These are phyloP conservation scores for Pollimyrus isidori DNA, from an alignment of 2,113 vertebrate genomes.

Conservation along the genomic window DNA sequence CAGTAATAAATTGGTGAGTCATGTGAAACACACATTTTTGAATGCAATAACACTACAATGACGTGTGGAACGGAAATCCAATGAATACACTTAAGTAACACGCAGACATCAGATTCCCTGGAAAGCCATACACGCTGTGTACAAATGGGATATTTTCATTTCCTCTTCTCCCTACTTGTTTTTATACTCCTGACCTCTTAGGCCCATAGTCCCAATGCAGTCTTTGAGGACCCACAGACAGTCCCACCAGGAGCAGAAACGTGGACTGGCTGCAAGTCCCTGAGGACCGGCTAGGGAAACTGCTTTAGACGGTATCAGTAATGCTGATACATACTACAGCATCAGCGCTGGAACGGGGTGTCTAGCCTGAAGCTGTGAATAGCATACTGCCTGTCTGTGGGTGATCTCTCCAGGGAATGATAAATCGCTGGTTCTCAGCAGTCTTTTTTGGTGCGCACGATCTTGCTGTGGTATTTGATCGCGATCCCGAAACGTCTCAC, in stretches of 20 bases:
- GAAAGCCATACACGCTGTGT: not conserved
- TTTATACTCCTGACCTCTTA: not conserved
- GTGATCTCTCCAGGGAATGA: not conserved
- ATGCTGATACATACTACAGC: not conserved
- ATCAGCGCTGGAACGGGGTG: not conserved
- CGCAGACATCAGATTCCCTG: not conserved
- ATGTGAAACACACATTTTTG: not conserved
- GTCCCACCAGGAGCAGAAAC: not conserved
- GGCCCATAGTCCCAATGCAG: not conserved
- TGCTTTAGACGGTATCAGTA: not conserved
- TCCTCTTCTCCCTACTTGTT: not conserved
- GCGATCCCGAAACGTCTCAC: conserved; percentile 76
- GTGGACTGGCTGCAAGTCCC: not conserved
- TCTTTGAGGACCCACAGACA: not conserved
- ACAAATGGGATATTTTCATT: not conserved
- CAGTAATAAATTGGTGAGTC: not conserved
- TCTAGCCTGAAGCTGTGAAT: not conserved
- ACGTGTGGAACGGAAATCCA: not conserved
- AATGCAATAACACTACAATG: not conserved
- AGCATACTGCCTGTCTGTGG: not conserved
- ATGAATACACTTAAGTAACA: not conserved
- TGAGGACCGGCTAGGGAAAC: not conserved
- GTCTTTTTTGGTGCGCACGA: conserved; percentile 73
- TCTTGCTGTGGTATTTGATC: conserved; percentile 76
- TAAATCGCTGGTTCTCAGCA: conserved; percentile 54